Conservation (phyloP, 2,797 vertebrate species). For the Chaenodraco wilsoni region DNA sequence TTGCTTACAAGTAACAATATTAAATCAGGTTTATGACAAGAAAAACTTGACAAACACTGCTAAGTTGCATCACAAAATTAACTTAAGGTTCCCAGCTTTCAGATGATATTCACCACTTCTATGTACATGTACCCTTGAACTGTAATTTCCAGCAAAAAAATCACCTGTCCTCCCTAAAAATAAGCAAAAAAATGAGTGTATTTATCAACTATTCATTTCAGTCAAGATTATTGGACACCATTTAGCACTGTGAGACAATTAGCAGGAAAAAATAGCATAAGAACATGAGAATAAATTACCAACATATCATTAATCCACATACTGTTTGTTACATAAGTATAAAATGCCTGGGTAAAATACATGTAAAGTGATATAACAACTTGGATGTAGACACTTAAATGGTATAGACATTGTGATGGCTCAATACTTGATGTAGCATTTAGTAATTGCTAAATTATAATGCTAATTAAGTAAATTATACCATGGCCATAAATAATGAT, state of each 20-base stretch:
- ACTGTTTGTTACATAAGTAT: not conserved
- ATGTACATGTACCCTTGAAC: no score
- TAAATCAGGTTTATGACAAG: no score
- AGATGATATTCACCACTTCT: no score
- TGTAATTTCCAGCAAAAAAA: no score
- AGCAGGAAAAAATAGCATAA: no score
- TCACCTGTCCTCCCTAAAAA: no score
- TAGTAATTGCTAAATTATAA: not conserved
- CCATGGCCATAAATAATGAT: not conserved
- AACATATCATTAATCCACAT: not conserved
- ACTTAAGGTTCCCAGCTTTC: no score
- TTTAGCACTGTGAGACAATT: not conserved
- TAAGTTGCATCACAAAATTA: no score
- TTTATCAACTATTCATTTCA: not conserved
- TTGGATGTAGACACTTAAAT: not conserved
- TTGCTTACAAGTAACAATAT: no score
- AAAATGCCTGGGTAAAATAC: not conserved
- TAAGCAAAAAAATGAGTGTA: not conserved
- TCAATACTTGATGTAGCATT: not conserved
- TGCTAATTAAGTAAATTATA: constrained; percentile 16
- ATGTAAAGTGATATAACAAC: not conserved
- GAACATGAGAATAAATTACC: not conserved
- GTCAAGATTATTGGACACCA: not conserved
- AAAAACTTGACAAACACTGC: no score
- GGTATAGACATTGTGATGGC: not conserved